Evolutionary conservation across 1,140 invertebrate species (phyloP), one percentile per base, ranked within the genome.

Genomic region (Drosophila punjabiensis): DNA sequence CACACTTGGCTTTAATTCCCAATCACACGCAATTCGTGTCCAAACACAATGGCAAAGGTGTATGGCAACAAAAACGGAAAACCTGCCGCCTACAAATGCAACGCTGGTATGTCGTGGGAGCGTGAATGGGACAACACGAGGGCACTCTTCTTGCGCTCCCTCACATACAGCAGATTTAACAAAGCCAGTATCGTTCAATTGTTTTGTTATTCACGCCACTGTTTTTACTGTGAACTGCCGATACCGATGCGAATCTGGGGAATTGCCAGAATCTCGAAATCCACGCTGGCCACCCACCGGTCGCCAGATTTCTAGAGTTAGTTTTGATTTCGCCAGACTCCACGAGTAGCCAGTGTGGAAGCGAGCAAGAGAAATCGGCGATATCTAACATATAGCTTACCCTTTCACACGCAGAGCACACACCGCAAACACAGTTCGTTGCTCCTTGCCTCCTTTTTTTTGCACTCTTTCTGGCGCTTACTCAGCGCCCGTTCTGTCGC

Each of bases 391-490:
- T 88, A 88, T 79, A 81, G 78, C 85, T 88, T 88, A 88, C 85
- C 85, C 81, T 79, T 88, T 88, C 68, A 53, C 85, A 84, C 85
- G 62, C 78, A 85, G 74, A 58, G 82, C 82, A 58, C 59, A 82
- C 82, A 75, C 73, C 74, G 67, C 82, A 86, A 81, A 86, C 79
- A 85, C 82, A 88, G 85, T 88, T 88, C 85, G 85, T 88, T 88
- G 85, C 85, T 88, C 85, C 84, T 88, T 87, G 84, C 71, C 77
- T 88, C 86, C 81, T 83, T 84, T 88, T 88, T 87, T 83, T 88
- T 86, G 82, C 82, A 82, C 82, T 86, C 82, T 85, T 84, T 85
- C 77, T 76, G 73, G 73, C 69, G 82, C 82, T 83, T 80, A 83
- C 76, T 88, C 80, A 83, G 83, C 76, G 84, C 77, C 77, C 67